Evolutionary conservation across 1,140 invertebrate species (phyloP), one percentile per base, ranked within the genome.

Genomic region (Drosophila miranda): DNA sequence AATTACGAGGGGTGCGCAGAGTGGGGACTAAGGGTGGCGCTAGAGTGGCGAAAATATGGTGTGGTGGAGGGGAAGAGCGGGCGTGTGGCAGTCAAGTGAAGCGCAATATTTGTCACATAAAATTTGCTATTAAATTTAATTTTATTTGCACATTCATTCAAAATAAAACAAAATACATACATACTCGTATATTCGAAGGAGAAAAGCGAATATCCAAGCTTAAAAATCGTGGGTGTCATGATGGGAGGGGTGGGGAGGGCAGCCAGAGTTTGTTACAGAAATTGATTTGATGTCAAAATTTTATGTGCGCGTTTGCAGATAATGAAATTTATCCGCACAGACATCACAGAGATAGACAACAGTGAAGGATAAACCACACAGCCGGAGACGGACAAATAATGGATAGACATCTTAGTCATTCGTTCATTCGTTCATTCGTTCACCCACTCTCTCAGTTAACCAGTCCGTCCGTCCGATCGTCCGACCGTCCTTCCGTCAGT

Each of bases 111-210:
- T 86, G 79, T 66, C 64, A 83, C 79, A 83, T 84, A 68, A 83
- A 83, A 83, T 71, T 64, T 42, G 79, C 75, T 72, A 81, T 84
- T 84, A 84, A 84, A 87, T 86, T 78, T 71, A 86, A 87, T 86
- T 86, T 86, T 86, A 86, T 86, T 86, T 78, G 82, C 82, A 81
- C 77, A 86, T 86, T 87, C 61, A 87, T 80, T 80, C 76, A 83
- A 75, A 83, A 69, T 51, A 78, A 53, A 56, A 75, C 63, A 83
- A 75, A 72, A 78, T 78, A 75, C 44, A 49, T 43, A 38, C 19
- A 26, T 26, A 26, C 5, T 26, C 23, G 23, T 26, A 26, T 26
- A 26, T 5, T 26, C 5, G 23, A 5, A 26, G 14, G 2, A 7
- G 2, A 16, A 13, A 23, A 6, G 6, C n/a, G 45, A n/a, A 54